Percentiles rank a stretch among this genome's conserved stretches.
phyloP scores from a whole-genome alignment of 2,797 vertebrate genomes.

The Lagodon rhomboides region DNA sequence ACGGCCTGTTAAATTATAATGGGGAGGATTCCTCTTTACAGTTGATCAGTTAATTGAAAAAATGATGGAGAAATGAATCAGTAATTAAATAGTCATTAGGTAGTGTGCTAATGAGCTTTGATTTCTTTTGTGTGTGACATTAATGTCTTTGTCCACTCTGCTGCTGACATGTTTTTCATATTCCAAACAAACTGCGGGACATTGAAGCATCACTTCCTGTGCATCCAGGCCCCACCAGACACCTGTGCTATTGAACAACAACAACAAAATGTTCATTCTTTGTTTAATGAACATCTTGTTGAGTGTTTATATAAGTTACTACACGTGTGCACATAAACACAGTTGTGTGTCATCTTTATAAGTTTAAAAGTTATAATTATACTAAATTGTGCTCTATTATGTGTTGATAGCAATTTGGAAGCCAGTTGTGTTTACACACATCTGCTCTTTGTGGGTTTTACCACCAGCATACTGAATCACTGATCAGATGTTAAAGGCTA shows the following conservation, averaged over 20 bases:
- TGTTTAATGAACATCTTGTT: not conserved
- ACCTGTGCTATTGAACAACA: not conserved
- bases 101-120: constrained; percentile 10
- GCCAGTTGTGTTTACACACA: not conserved
- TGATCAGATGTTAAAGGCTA: constrained; percentile 2
- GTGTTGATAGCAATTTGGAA: not conserved
- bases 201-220: constrained; percentile 2
- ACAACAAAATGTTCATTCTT: not conserved
- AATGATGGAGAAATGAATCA: not conserved
- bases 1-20: not conserved
- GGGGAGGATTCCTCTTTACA: not conserved
- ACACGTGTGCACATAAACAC: not conserved
- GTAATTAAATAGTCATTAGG: constrained; percentile 1
- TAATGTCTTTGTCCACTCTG: not conserved
- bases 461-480: not conserved
- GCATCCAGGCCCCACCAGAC: not conserved
- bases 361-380: not conserved
- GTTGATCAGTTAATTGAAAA: not conserved
- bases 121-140: not conserved
- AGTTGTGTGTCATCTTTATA: not conserved
- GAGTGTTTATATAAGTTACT: not conserved
- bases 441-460: not conserved
- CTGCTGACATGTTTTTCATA: not conserved
- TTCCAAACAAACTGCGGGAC: not conserved
- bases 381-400: not conserved